These are phyloP conservation scores for Buathra laborator DNA, from an alignment of 2,888 invertebrate species.

Conservation along the genomic window DNA sequence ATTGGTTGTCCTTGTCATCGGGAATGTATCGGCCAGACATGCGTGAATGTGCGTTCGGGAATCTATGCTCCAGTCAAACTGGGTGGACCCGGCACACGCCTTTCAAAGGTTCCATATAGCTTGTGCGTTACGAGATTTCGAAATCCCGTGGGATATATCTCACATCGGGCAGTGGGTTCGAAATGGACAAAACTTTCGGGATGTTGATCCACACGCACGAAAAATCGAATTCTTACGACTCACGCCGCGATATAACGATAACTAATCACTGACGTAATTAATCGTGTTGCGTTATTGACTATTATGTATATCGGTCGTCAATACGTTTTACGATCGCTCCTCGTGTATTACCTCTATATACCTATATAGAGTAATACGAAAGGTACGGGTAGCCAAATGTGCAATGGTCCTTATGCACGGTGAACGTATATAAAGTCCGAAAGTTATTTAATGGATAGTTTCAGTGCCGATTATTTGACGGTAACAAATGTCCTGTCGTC, in stretches of 20 bases:
- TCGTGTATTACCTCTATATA: not conserved
- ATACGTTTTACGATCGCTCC: not conserved
- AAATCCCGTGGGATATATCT: constrained; percentile 49
- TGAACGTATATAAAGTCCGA: not conserved
- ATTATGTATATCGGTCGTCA: not conserved
- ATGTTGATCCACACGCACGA: not conserved
- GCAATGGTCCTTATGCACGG: not conserved
- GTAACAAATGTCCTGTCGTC: too few species aligned
- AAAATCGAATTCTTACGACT: constrained; percentile 23
- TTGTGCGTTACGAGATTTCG: constrained; percentile 32
- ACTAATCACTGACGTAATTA: constrained; percentile 18
- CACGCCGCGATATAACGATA: not conserved
- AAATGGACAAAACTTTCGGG: constrained; percentile 25
- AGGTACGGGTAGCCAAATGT: not conserved
- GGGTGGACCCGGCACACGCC: constrained; percentile 15
- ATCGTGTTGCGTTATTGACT: constrained; percentile 27
- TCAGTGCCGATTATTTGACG: too few species aligned
- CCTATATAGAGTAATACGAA: not conserved
- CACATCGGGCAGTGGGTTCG: constrained; percentile 22
- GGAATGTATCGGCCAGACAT: constrained; percentile 24
- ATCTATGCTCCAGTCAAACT: not conserved
- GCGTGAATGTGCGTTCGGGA: constrained; percentile 45
- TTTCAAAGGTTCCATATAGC: constrained; percentile 37
- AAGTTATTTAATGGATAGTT: not conserved
- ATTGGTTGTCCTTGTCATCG: constrained; percentile 60